Base-by-base conservation (phyloP, 2,888 invertebrate genomes). In the Pachliopta kotzebuea region DNA sequence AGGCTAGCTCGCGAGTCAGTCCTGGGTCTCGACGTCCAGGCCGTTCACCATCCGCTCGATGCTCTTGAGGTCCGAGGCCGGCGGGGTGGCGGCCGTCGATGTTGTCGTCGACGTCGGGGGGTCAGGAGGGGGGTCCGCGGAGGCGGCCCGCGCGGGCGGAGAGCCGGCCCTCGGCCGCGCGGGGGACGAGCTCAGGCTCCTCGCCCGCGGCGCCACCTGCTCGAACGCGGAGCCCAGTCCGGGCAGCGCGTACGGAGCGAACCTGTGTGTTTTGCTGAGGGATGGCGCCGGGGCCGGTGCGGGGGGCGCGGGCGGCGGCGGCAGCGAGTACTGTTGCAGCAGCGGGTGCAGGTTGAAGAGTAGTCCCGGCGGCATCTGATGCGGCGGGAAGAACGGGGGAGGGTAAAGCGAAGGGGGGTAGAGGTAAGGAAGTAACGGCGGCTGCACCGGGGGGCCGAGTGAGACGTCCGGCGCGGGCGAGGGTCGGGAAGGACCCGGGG, bases 21-120 rank as follows among this genome's bases (percentile, higher is more conserved):
- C 91, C 90, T 85, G 93, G 72, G 95, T 94, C 84, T 96, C 96
- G 72, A 97, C 96, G 85, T 98, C 98, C 70, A 98, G 92, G 20
- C 98, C 98, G 88, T 98, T 98, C 73, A 98, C 98, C 98, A 98
- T 98, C 85, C 98, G 97, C 91, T 98, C 98, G 92, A 98, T 98
- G 86, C 96, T 98, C 90, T 98, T 98, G 73, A 98, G 94, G 89
- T 98, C 98, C 69, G 95, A 96, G 54, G 96, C 94, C 49, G 94
- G 93, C 69, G 93, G 93, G 70, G 94, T 94, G 72, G 83, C 77
- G 65, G 88, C 82, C 60, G 93, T 84, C 69, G 90, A 88, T 68
- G 90, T 86, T 55, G 90, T 85, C 20, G 94, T 93, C 60, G 90
- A 89, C 26, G 93, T 93, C 4, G 76, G 93, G 81, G 72, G 94